These are phyloP conservation scores for Cryptocephalus primarius DNA, from an alignment of 2,888 invertebrate species.

Conservation along the genomic window DNA sequence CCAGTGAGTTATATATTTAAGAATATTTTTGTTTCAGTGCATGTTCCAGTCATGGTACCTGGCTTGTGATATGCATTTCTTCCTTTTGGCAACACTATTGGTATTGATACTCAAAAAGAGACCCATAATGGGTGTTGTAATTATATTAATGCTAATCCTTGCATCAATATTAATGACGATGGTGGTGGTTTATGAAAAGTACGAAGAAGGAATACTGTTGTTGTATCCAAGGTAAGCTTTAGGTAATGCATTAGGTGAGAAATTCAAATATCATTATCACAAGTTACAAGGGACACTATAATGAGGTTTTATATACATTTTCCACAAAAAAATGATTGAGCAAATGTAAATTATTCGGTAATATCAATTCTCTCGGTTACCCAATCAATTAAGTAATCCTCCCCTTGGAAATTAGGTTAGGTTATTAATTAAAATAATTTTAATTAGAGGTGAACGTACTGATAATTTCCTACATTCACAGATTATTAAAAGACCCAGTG, in stretches of 20 bases:
- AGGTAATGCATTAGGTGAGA: too few species aligned
- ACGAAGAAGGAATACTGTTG: constrained; percentile 23
- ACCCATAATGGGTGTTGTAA: constrained; percentile 14
- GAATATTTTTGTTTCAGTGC: constrained; percentile 32
- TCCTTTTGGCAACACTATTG: constrained; percentile 17
- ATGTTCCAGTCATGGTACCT: constrained; percentile 47
- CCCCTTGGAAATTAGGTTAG: too few species aligned
- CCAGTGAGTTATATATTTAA: constrained; percentile 2
- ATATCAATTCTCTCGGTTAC: too few species aligned
- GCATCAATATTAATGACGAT: constrained; percentile 19
- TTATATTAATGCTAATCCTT: constrained; percentile 11
- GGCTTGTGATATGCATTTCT: constrained; percentile 25
- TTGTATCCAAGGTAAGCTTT: constrained; percentile 25
- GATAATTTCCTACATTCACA: constrained; percentile 9
- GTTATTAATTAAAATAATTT: too few species aligned
- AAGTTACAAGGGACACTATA: too few species aligned
- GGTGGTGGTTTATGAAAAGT: constrained; percentile 18
- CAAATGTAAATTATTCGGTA: too few species aligned
- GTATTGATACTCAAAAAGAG: constrained; percentile 19
- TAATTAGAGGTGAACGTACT: too few species aligned
- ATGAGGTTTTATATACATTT: too few species aligned
- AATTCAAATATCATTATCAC: too few species aligned
- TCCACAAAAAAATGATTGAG: too few species aligned
- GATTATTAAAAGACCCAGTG: constrained; percentile 23
- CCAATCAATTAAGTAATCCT: too few species aligned